These are phyloP conservation scores for Drosophila athabasca DNA, from an alignment of 1,140 invertebrate species.

Conservation along the genomic window DNA sequence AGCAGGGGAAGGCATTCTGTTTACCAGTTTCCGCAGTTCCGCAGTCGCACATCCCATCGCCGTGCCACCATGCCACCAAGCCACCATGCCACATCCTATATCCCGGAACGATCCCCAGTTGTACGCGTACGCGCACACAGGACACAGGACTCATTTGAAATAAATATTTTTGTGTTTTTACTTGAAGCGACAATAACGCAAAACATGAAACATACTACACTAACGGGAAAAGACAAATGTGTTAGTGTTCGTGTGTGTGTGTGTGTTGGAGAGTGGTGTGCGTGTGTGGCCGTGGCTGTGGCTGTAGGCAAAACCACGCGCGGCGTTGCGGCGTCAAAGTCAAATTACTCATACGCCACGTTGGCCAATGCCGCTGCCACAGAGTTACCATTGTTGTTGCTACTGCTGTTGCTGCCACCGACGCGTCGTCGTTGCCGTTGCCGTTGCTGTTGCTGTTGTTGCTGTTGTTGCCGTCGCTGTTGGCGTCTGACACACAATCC, in stretches of 20 bases:
- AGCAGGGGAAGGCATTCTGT: constrained; percentile 48
- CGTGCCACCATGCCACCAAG: too few species aligned
- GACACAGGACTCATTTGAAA: constrained; percentile 78
- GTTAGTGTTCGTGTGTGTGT: constrained; percentile 25
- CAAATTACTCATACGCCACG: constrained; percentile 79
- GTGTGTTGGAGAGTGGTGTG: constrained; percentile 9
- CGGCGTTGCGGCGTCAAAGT: constrained; percentile 76
- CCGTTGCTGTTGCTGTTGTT: too few species aligned
- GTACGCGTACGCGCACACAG: constrained; percentile 13
- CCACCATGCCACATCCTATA: too few species aligned
- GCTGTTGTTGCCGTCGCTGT: constrained; percentile 19
- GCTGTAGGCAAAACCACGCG: constrained; percentile 77
- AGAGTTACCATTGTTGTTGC: constrained; percentile 25
- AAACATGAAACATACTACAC: constrained; percentile 69
- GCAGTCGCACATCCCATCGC: constrained; percentile 14
- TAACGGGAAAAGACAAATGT: constrained; percentile 64
- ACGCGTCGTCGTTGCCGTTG: constrained; percentile 12
- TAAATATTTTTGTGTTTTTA: constrained; percentile 82
- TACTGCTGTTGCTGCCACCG: constrained; percentile 17
- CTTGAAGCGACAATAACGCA: constrained; percentile 80
- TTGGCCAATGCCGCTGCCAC: constrained; percentile 52
- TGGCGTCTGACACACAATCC: constrained; percentile 74
- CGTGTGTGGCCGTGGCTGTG: constrained; percentile 24
- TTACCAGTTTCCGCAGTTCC: constrained; percentile 77
- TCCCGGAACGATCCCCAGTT: constrained; percentile 54